These are phyloP conservation scores for Sogatella furcifera DNA, from an alignment of 1,140 invertebrate genomes.

Conservation along the genomic window DNA sequence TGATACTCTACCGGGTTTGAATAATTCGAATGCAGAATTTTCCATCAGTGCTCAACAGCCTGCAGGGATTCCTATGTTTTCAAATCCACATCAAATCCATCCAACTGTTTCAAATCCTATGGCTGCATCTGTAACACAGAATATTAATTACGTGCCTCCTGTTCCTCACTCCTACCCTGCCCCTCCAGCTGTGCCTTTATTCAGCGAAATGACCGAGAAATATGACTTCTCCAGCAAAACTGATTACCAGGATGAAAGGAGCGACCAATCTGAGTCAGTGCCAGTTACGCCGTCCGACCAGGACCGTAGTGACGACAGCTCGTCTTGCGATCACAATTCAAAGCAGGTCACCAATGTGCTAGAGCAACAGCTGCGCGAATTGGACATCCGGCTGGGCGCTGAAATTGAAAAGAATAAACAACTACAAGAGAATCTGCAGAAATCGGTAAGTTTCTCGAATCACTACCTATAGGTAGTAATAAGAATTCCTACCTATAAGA, in stretches of 20 bases:
- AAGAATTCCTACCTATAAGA: too few species aligned
- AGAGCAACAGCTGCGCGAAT: not conserved
- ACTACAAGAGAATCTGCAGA: not conserved
- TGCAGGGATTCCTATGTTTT: not conserved
- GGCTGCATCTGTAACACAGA: not conserved
- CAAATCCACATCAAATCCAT: too few species aligned
- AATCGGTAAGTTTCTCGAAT: not conserved
- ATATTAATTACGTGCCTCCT: not conserved
- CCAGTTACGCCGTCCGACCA: not conserved
- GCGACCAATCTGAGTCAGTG: not conserved
- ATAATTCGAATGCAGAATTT: not conserved
- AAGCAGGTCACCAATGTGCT: not conserved
- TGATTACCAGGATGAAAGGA: not conserved
- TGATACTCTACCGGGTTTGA: not conserved
- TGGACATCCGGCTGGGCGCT: not conserved
- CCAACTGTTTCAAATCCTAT: too few species aligned
- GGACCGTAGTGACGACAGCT: not conserved
- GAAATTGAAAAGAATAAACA: not conserved
- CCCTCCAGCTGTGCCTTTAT: constrained; percentile 1
- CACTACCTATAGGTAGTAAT: too few species aligned
- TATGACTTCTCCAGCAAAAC: not conserved
- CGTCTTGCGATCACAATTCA: not conserved
- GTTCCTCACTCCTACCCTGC: constrained; percentile 1
- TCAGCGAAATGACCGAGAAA: not conserved
- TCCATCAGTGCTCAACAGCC: not conserved